A percentile compares a stretch with the other conserved stretches of the same genome.
phyloP scores from a whole-genome alignment of 2,888 invertebrate genomes.

The Meloe dianella region DNA sequence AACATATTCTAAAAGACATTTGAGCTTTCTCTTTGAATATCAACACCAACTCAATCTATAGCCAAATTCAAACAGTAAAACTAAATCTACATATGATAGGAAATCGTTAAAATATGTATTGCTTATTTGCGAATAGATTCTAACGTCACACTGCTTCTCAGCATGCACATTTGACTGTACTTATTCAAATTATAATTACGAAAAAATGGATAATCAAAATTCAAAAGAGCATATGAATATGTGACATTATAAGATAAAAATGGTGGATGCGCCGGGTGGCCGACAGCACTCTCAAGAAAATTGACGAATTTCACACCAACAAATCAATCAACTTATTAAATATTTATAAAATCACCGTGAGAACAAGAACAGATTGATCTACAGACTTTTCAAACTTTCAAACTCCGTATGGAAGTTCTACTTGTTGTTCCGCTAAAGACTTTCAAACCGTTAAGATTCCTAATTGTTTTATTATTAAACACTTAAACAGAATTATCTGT shows the following conservation, averaged over 20 bases:
- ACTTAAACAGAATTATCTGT: background rate
- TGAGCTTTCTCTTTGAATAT: background rate
- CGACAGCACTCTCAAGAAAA: background rate
- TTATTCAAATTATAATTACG: no score
- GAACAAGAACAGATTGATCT: background rate
- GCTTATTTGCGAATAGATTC: background rate
- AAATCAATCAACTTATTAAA: background rate
- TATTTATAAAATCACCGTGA: slow-evolving; percentile 5
- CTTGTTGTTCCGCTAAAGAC: background rate
- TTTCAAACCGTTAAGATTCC: background rate
- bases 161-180: no score
- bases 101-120: slow-evolving; percentile 11
- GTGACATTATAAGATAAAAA: background rate
- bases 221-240: no score
- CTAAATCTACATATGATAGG: slow-evolving; percentile 8
- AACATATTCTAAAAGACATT: background rate
- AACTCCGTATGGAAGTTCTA: background rate
- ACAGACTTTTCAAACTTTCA: background rate
- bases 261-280: slow-evolving; percentile 7
- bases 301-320: background rate
- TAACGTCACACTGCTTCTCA: no score
- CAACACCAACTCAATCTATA: background rate
- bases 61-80: background rate
- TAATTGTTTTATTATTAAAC: background rate
- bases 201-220: no score